Conservation (phyloP, 2,797 vertebrate species). For the Heliangelus exortis region DNA sequence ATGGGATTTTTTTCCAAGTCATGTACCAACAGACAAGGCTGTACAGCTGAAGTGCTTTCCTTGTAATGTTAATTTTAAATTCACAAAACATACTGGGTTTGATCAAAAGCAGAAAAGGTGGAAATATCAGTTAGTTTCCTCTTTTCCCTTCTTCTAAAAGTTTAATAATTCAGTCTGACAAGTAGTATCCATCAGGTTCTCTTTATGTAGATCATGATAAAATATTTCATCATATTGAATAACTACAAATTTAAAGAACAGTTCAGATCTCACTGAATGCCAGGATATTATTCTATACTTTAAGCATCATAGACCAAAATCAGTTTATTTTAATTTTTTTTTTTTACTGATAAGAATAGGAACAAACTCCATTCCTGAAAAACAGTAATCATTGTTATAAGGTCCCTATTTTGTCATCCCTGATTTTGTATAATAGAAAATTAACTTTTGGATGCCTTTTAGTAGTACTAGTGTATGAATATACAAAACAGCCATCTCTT, state of each 20-base stretch:
- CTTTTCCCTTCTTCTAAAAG: background rate
- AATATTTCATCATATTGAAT: background rate
- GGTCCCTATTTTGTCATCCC: background rate
- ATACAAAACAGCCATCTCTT: background rate
- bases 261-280: background rate
- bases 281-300: background rate
- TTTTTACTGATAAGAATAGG: background rate
- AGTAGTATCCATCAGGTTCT: background rate
- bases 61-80: slow-evolving; percentile 32
- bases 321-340: background rate
- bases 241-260: background rate
- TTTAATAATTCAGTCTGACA: slow-evolving; percentile 36
- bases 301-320: background rate
- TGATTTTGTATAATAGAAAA: background rate
- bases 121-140: background rate
- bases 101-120: background rate
- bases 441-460: background rate
- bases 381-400: background rate
- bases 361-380: background rate
- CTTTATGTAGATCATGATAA: background rate
- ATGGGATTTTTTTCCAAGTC: background rate
- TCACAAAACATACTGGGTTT: background rate
- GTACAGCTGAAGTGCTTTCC: background rate
- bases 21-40: background rate
- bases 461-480: background rate